Evolutionary conservation across 2,113 vertebrate genomes (phyloP).

Genomic region (Bettongia penicillata): DNA sequence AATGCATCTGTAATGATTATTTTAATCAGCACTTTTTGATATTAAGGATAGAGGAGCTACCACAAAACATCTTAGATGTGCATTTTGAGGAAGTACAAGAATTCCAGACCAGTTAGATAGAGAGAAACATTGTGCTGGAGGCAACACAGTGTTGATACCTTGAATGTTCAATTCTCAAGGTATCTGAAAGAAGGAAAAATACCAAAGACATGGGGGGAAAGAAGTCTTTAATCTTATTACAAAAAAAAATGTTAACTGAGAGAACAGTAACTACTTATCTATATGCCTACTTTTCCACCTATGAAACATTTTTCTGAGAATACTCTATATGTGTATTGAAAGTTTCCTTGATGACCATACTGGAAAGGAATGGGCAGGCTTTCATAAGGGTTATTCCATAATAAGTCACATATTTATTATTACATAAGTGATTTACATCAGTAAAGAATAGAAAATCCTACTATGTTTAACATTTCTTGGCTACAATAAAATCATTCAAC

Average conservation of each 20-base stretch:
- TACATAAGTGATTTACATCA: neutral
- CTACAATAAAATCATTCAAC: neutral
- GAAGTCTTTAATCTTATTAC: neutral
- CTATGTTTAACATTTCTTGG: neutral
- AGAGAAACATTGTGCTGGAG: neutral
- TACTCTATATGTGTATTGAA: neutral
- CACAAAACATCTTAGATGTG: neutral
- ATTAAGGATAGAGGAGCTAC: neutral
- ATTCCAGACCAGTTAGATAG: neutral
- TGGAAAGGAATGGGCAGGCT: neutral
- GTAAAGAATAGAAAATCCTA: neutral
- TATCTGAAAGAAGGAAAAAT: neutral
- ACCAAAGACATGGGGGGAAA: neutral
- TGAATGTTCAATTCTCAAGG: neutral
- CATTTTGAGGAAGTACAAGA: neutral
- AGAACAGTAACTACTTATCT: neutral
- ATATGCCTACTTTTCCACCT: neutral
- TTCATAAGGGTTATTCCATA: neutral
- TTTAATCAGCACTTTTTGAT: neutral
- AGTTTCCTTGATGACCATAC: neutral
- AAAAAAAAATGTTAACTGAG: neutral
- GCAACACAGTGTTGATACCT: neutral
- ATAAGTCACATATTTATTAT: neutral
- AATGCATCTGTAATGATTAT: neutral
- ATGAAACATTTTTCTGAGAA: neutral